These are phyloP conservation scores for Notodonta ziczac DNA, from an alignment of 2,888 invertebrate genomes.

Conservation along the genomic window DNA sequence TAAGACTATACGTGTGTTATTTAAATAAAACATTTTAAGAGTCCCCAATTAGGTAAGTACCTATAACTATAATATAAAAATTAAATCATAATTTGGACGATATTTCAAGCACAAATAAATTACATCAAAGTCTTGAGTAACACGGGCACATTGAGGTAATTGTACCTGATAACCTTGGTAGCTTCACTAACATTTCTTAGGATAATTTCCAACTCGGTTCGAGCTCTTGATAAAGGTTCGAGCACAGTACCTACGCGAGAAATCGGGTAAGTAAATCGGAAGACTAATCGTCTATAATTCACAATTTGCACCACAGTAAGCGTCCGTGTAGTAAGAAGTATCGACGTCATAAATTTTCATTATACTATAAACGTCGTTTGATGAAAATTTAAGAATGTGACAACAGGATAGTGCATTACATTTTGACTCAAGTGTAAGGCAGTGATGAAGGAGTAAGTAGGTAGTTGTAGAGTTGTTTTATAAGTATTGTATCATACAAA, in stretches of 20 bases:
- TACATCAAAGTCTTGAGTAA: constrained; percentile 59
- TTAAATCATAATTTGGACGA: too few species aligned
- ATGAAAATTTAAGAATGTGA: constrained; percentile 57
- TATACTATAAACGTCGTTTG: constrained; percentile 48
- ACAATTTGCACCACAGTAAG: constrained; percentile 65
- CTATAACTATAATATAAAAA: too few species aligned
- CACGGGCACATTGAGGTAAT: constrained; percentile 59
- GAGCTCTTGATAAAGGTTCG: constrained; percentile 8
- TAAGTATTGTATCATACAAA: too few species aligned
- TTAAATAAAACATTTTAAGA: constrained; percentile 16
- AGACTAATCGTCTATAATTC: constrained; percentile 68
- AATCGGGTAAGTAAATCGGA: constrained; percentile 60
- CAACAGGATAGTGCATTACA: background rate
- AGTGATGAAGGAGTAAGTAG: background rate
- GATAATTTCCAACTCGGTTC: constrained; percentile 46
- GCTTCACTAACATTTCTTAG: constrained; percentile 60
- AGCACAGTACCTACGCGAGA: constrained; percentile 29
- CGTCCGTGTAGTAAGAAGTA: constrained; percentile 49
- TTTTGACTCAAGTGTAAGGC: background rate
- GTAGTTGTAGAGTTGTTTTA: too few species aligned
- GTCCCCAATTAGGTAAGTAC: too few species aligned
- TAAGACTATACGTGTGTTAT: background rate
- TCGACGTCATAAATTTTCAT: constrained; percentile 48
- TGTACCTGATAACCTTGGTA: constrained; percentile 60
- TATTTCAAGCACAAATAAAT: constrained; percentile 31